These are phyloP conservation scores for Microctonus hyperodae DNA, from an alignment of 2,888 invertebrate species.

Conservation along the genomic window DNA sequence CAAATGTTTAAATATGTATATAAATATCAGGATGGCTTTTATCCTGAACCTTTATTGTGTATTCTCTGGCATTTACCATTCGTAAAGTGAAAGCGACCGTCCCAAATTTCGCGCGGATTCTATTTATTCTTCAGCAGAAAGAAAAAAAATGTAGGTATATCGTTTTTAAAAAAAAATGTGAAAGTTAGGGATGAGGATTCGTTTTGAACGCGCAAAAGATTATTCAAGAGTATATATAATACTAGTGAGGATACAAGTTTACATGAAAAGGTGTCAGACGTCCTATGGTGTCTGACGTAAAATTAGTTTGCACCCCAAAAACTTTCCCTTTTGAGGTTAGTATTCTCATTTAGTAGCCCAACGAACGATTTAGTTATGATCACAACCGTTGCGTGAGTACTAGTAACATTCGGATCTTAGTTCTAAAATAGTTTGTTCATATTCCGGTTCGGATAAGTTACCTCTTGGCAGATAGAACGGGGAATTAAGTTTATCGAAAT, in stretches of 20 bases:
- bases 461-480: slow-evolving; percentile 28
- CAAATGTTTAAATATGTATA: too few relatives aligned
- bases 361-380: neutral
- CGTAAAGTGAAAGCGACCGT: slow-evolving; percentile 38
- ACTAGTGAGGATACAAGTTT: neutral
- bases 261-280: slow-evolving; percentile 47
- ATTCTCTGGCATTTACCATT: slow-evolving; percentile 7
- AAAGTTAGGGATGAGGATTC: slow-evolving; percentile 47
- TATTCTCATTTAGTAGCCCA: slow-evolving; percentile 31
- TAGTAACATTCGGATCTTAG: slow-evolving; percentile 11
- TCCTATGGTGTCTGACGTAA: slow-evolving; percentile 54
- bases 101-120: slow-evolving; percentile 38
- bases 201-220: slow-evolving; percentile 37
- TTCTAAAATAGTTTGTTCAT: slow-evolving; percentile 34
- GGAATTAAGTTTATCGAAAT: slow-evolving; percentile 43
- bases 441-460: slow-evolving; percentile 26
- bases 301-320: slow-evolving; percentile 39
- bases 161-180: slow-evolving; percentile 50
- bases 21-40: too few relatives aligned
- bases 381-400: neutral
- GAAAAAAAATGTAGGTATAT: slow-evolving; percentile 10
- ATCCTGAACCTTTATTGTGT: too few relatives aligned
- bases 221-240: neutral
- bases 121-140: neutral
- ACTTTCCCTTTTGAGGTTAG: slow-evolving; percentile 35